Conservation (phyloP, 2,113 vertebrate genomes). For the Burhinus bistriatus region DNA sequence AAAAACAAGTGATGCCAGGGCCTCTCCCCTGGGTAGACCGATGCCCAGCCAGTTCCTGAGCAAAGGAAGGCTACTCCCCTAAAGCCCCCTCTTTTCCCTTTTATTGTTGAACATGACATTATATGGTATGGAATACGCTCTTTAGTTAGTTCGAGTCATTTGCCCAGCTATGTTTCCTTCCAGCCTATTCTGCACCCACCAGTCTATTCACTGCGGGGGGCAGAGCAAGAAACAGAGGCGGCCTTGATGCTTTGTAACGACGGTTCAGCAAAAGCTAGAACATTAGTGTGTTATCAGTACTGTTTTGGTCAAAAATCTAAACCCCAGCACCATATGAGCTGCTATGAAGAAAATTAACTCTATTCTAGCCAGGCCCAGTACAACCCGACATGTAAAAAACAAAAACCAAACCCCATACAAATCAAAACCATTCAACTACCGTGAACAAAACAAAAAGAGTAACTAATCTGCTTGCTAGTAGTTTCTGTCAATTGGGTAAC, state of each 20-base stretch:
- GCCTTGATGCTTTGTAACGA: neutral
- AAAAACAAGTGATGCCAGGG: neutral
- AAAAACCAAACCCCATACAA: neutral
- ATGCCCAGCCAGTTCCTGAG: neutral
- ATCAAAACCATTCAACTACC: neutral
- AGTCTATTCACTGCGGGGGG: neutral
- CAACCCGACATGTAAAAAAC: neutral
- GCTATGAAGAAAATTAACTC: neutral
- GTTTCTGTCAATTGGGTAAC: neutral
- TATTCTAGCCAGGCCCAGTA: neutral
- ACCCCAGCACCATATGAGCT: neutral
- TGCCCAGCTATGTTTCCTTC: neutral
- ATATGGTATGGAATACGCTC: neutral
- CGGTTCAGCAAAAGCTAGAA: neutral
- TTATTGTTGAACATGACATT: neutral
- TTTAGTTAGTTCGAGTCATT: neutral
- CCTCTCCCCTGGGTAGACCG: neutral
- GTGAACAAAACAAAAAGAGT: neutral
- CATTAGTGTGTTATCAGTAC: neutral
- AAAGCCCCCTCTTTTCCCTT: neutral
- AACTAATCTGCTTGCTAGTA: neutral
- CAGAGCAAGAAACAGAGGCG: neutral
- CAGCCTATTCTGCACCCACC: neutral
- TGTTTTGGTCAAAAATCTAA: neutral
- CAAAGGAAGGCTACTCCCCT: neutral